phyloP scores from a whole-genome alignment of 2,113 vertebrate genomes.

The Notarius quadriscutis region DNA sequence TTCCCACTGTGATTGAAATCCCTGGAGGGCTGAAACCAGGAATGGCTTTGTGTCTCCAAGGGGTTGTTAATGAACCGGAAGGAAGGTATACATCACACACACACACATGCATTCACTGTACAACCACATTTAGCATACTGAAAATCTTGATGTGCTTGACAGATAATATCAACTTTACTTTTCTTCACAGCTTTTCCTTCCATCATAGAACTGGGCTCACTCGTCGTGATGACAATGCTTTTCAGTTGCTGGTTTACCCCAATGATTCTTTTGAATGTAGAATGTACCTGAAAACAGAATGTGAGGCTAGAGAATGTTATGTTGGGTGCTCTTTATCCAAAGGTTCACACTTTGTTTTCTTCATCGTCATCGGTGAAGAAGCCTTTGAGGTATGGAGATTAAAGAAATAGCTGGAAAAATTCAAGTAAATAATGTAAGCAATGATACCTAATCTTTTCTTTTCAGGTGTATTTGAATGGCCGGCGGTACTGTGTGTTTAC shows the following conservation, averaged over 20 bases:
- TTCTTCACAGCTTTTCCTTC: no score
- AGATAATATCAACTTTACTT: no score
- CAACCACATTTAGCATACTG: no score
- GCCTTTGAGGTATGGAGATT: neutral
- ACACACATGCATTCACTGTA: neutral
- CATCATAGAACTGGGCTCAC: no score
- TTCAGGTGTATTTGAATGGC: neutral
- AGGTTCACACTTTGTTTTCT: neutral
- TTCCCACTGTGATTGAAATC: neutral
- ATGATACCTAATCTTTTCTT: neutral
- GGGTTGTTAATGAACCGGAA: neutral
- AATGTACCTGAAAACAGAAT: neutral
- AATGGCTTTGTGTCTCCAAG: neutral
- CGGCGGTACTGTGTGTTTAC: no score
- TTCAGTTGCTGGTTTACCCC: neutral
- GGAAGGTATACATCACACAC: neutral
- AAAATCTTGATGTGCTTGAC: no score
- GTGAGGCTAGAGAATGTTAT: accelerated
- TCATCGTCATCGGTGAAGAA: neutral
- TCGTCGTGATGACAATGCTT: neutral
- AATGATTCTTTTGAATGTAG: neutral
- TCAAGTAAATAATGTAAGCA: neutral
- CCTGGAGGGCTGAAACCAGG: neutral
- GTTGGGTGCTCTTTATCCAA: neutral
- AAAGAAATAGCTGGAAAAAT: neutral